Base-by-base conservation (phyloP, 1,140 invertebrate genomes). In the Drosophila persimilis region DNA sequence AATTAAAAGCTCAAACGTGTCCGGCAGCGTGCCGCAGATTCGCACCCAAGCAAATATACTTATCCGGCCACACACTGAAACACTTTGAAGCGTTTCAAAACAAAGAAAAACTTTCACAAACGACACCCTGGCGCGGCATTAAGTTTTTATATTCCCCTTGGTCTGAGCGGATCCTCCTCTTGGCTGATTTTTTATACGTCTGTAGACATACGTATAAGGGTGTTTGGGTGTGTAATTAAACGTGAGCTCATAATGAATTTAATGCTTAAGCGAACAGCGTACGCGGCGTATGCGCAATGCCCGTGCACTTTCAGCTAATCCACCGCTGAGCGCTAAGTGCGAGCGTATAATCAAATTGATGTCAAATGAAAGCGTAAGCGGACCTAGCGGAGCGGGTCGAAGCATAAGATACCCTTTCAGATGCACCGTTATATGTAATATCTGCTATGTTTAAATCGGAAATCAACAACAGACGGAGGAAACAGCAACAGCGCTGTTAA, bases 321-420 rank as follows among this genome's bases (percentile, higher is more conserved):
- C 67, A 44, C 24, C 29, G 47, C 44, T 67, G 56, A 74, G 63
- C 57, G 48, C 61, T 63, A 70, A 80, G 69, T 78, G 59, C 59
- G 53, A 73, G 53, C 62, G 48, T 62, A 53, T 77, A 88, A 88
- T 88, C 81, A 65, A 86, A 81, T 81, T 88, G 58, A 86, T 74
- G 72, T 39, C 55, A 46, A 52, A 61, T 39, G n/a, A 56, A n/a
- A 41, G 35, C 13, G 35, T 1, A 13, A 39, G 3, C 5, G 24
- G 24, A 26, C 3, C 5, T 39, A 13, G 11, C 35, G 35, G 11
- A 11, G 11, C 3, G 11, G 4, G 3, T 13, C 35, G 35, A 39
- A 2, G 3, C 35, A 39, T 5, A 0, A 39, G 35, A 39, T 39
- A 39, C 11, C 11, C 35, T 39, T 5, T 39, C 11, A 5, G 35